These are phyloP conservation scores for Teleogryllus occipitalis DNA, from an alignment of 1,140 invertebrate genomes.

Conservation along the genomic window DNA sequence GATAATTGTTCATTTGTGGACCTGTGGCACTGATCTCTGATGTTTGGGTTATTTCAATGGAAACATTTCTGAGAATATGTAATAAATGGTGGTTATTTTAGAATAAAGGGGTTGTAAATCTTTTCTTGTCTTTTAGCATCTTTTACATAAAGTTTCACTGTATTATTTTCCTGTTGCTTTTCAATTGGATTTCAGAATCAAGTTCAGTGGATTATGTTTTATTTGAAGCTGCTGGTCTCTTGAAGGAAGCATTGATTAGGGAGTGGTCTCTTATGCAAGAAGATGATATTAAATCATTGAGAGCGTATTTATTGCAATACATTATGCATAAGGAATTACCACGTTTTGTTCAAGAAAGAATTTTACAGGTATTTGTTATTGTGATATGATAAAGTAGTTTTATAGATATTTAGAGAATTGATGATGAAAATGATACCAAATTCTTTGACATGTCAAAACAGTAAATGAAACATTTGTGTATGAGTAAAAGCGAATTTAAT, in stretches of 20 bases:
- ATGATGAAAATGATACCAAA: background rate
- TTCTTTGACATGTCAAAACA: too few species aligned
- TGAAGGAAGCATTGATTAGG: conserved; percentile 72
- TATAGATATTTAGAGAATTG: background rate
- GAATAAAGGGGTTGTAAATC: background rate
- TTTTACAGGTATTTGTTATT: conserved; percentile 49
- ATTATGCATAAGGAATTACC: conserved; percentile 54
- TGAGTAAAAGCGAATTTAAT: too few species aligned
- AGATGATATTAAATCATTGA: conserved; percentile 58
- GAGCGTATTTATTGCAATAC: conserved; percentile 71
- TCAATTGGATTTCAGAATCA: conserved; percentile 45
- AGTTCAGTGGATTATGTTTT: conserved; percentile 72
- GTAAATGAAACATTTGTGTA: too few species aligned
- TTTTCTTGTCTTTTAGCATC: background rate
- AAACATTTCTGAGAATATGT: too few species aligned
- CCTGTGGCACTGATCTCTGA: too few species aligned
- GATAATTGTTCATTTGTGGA: too few species aligned
- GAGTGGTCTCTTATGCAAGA: conserved; percentile 67
- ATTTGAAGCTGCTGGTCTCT: conserved; percentile 76
- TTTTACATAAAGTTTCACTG: background rate
- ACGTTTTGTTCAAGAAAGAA: conserved; percentile 53
- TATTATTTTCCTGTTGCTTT: conserved; percentile 15
- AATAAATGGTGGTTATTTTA: background rate
- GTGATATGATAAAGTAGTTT: background rate
- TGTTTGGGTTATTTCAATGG: too few species aligned